Conservation (phyloP, 2,797 vertebrate species). For the Phataginus tricuspis region DNA sequence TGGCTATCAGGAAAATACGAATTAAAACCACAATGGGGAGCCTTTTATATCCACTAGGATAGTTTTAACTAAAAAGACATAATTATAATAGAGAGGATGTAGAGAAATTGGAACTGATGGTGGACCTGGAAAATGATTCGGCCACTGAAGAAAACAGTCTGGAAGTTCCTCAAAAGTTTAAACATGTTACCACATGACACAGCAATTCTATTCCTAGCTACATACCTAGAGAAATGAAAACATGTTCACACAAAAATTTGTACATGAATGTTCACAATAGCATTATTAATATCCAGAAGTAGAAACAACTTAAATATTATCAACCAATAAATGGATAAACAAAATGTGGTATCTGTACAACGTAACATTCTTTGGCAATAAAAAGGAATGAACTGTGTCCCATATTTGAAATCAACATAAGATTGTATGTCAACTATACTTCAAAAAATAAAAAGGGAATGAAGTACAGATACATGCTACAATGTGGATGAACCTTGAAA, state of each 20-base stretch:
- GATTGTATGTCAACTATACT: no score
- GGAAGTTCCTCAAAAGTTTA: not conserved
- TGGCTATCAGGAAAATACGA: not conserved
- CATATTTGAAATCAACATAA: no score
- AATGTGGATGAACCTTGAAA: not conserved
- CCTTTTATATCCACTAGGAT: not conserved
- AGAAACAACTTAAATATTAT: not conserved
- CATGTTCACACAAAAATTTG: not conserved
- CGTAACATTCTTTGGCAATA: not conserved
- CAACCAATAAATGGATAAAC: not conserved
- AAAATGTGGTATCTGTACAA: not conserved
- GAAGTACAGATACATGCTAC: not conserved
- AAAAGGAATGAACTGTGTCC: not conserved
- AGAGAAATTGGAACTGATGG: not conserved
- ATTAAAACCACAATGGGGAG: not conserved
- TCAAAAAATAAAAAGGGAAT: not conserved
- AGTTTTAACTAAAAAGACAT: not conserved
- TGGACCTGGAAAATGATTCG: not conserved
- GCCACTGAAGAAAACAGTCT: not conserved
- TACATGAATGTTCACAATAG: not conserved
- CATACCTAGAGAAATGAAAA: not conserved
- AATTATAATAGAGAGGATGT: not conserved
- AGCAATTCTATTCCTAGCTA: not conserved
- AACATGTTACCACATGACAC: not conserved
- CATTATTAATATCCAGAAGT: not conserved